phyloP scores from a whole-genome alignment of 1,140 invertebrate species.

The Danaus melanippus region DNA sequence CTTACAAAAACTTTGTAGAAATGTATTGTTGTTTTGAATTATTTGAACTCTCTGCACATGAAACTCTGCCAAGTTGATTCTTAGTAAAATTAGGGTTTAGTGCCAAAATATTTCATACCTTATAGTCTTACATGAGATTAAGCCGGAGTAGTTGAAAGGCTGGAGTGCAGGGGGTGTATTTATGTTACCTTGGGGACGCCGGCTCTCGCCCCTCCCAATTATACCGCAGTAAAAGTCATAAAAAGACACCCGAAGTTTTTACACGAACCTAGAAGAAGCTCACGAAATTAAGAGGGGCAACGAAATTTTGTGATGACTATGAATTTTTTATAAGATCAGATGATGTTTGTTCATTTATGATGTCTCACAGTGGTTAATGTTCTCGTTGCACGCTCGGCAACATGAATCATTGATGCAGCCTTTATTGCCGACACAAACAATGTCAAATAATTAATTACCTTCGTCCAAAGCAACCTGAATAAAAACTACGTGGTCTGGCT shows the following conservation, averaged over 20 bases:
- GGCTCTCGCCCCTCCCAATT: constrained; percentile 69
- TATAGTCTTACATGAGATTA: constrained; percentile 67
- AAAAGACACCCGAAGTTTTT: constrained; percentile 72
- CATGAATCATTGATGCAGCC: constrained; percentile 62
- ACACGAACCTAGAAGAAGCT: constrained; percentile 67
- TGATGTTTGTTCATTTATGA: constrained; percentile 69
- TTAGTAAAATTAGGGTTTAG: constrained; percentile 19
- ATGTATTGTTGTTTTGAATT: too few species aligned
- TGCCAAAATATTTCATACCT: constrained; percentile 48
- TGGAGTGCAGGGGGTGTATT: constrained; percentile 57
- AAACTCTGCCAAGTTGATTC: constrained; percentile 6
- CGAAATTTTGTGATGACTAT: constrained; percentile 70
- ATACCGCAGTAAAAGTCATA: constrained; percentile 72
- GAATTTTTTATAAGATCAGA: constrained; percentile 71
- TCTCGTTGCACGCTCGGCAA: constrained; percentile 52
- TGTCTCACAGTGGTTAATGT: constrained; percentile 67
- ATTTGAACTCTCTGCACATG: not conserved
- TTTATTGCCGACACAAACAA: constrained; percentile 52
- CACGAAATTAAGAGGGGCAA: constrained; percentile 71
- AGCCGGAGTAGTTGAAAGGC: constrained; percentile 50
- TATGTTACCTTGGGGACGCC: constrained; percentile 69
- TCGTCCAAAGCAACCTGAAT: constrained; percentile 20
- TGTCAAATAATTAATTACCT: constrained; percentile 64
- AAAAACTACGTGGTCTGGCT: constrained; percentile 14
- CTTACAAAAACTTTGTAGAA: not conserved